Evolutionary conservation across 35 echinoderm and acorn worm species (phyloP), one percentile per base, ranked within the genome.

Genomic region (Anneissia japonica): DNA sequence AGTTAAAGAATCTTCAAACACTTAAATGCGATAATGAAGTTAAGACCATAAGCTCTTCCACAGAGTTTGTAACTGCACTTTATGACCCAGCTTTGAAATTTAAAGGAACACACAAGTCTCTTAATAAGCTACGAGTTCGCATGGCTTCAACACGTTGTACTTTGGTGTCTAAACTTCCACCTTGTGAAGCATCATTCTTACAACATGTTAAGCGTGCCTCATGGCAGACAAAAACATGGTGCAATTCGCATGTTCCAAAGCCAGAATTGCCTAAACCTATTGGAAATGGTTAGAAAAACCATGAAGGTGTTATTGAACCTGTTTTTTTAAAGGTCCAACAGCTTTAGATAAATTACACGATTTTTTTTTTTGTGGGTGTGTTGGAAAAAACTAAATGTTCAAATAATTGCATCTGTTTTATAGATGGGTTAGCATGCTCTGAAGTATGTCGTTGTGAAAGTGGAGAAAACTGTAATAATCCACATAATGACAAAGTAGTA

Each of bases 401-500:
- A 2, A 80, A 30, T 35, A 36, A 80, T 80, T 21, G 37, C 32
- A 31, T 19, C 34, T 80, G 77, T 21, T 45, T 7, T 33, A 32
- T 19, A 35, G 77, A 35, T 21, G 33, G 34, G 5, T 23, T 35
- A 37, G 37, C 5, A 36, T 32, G 77, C 21, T 80, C 34, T 16
- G 77, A 80, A 37, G 77, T 80, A 37, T 80, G 77, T 33, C n/a
- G 34, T 33, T 80, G 77, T 80, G 77, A 36, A 33, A 37, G 77
- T 36, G n/a, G 37, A 35, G 77, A 80, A 45, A 45, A 45, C 16
- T 45, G 40, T 16, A 45, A 45, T 45, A 45, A 45, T 45, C 40
- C 40, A 45, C 16, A 45, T 45, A 45, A 45, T 45, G 40, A 16
- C 16, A 45, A 45, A 16, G 40, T 7, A 45, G 4, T 45, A 16